These are phyloP conservation scores for Rhinoptilus africanus DNA, from an alignment of 2,113 vertebrate species.

Conservation along the genomic window DNA sequence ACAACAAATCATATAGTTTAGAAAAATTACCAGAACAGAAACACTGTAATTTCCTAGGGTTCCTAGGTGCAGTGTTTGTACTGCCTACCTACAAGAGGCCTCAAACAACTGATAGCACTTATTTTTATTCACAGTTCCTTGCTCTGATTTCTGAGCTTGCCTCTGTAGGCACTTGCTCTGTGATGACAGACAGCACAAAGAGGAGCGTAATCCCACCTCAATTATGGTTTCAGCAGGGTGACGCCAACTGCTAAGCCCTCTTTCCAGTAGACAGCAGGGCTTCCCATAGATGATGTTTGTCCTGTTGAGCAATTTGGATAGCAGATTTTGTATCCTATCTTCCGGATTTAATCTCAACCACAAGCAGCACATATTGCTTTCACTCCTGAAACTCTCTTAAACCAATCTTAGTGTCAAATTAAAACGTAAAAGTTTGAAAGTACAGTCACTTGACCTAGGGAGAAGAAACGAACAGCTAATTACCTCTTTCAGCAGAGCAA, in stretches of 20 bases:
- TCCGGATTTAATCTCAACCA: background rate
- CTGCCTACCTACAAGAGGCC: background rate
- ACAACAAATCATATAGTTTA: background rate
- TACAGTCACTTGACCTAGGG: background rate
- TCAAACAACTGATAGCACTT: background rate
- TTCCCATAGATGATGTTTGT: background rate
- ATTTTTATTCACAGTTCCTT: background rate
- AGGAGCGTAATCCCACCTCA: slow-evolving; percentile 32
- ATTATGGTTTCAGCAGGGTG: slow-evolving; percentile 26
- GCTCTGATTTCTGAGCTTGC: background rate
- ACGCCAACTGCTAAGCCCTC: slow-evolving; percentile 17
- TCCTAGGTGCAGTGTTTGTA: background rate
- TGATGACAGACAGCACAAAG: background rate
- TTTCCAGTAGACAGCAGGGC: background rate
- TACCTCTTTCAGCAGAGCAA: background rate
- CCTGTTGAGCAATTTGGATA: background rate
- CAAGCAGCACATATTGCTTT: background rate
- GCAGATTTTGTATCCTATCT: background rate
- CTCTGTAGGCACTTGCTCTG: background rate
- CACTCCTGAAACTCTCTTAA: background rate
- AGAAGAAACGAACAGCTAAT: background rate
- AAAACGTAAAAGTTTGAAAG: background rate
- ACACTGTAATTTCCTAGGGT: background rate
- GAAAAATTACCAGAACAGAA: background rate
- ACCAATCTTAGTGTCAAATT: background rate